Evolutionary conservation across 2,888 invertebrate species (phyloP).

Genomic region (Trachelus tabidus): DNA sequence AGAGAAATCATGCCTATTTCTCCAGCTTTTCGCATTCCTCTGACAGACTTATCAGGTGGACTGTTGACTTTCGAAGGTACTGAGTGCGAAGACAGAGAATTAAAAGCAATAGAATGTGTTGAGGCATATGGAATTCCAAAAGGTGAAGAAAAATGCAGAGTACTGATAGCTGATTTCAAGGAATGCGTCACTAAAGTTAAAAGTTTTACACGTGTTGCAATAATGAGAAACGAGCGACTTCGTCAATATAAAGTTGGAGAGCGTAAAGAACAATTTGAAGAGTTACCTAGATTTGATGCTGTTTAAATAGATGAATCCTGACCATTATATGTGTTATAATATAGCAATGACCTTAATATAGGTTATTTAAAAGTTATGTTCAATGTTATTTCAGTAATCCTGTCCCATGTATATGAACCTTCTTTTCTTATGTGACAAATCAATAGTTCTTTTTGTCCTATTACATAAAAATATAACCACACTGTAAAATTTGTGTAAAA

Average conservation of each 20-base stretch:
- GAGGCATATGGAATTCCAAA: slow-evolving; percentile 83
- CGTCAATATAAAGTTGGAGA: slow-evolving; percentile 73
- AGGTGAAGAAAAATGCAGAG: slow-evolving; percentile 73
- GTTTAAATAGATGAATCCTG: background rate
- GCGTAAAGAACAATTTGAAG: slow-evolving; percentile 50
- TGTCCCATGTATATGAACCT: background rate
- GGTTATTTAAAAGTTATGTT: background rate
- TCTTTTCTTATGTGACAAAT: background rate
- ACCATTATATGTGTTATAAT: background rate
- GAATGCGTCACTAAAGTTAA: slow-evolving; percentile 78
- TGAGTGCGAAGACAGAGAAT: slow-evolving; percentile 76
- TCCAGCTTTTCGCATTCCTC: slow-evolving; percentile 76
- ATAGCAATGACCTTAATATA: background rate
- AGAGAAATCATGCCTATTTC: slow-evolving; percentile 70
- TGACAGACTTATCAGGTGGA: slow-evolving; percentile 78
- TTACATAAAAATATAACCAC: background rate
- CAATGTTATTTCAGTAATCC: background rate
- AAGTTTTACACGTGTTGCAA: slow-evolving; percentile 66
- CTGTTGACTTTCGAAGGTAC: slow-evolving; percentile 73
- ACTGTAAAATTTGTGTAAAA: background rate
- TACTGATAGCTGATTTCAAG: slow-evolving; percentile 75
- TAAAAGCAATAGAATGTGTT: slow-evolving; percentile 79
- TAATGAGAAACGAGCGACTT: slow-evolving; percentile 73
- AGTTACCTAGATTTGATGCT: background rate
- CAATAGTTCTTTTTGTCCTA: background rate